Evolutionary conservation across 1,140 invertebrate genomes (phyloP), one percentile per base, ranked within the genome.

Genomic region (Papilio dardanus): DNA sequence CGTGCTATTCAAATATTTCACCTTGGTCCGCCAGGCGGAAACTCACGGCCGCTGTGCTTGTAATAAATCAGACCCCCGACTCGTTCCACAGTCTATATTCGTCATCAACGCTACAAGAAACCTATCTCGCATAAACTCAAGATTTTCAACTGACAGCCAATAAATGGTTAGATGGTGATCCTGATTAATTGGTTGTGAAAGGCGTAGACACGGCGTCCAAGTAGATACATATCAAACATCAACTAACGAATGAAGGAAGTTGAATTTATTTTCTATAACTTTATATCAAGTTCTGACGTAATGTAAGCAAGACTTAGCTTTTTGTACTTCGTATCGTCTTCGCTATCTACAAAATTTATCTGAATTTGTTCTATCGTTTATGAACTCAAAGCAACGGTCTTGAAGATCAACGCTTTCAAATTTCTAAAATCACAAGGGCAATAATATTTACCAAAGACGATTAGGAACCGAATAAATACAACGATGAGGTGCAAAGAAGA

Each of bases 1-100:
- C 78, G 79, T 74, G 77, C 83, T 81, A 84, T 81, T 83, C 82
- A 85, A 87, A 89, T 90, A 90, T 89, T 87, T 88, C 85, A 91
- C 82, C 77, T 82, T 79, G 79, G 78, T 65, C 79, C 66, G 86
- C 84, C 81, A 80, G n/a, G 35, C 62, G 76, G 75, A 75, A 74
- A 77, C 74, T 76, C 35, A 66, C 6, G 68, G 35, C 75, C 74
- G 71, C 58, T 65, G 69, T 50, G 71, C 71, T 46, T 69, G 33
- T 40, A 75, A 79, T 81, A 81, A 84, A 84, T 84, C 76, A 84
- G 77, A 28, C 68, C 40, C 75, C 73, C n/a, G 50, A 73, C 74
- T 76, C 35, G 71, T 73, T 58, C 71, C 21, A 24, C 58, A 73
- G 67, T 65, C 76, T 81, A 69, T 77, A 76, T 83, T 81, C 77